phyloP scores from a whole-genome alignment of 2,113 vertebrate species.

The Eretmodus cyanostictus region DNA sequence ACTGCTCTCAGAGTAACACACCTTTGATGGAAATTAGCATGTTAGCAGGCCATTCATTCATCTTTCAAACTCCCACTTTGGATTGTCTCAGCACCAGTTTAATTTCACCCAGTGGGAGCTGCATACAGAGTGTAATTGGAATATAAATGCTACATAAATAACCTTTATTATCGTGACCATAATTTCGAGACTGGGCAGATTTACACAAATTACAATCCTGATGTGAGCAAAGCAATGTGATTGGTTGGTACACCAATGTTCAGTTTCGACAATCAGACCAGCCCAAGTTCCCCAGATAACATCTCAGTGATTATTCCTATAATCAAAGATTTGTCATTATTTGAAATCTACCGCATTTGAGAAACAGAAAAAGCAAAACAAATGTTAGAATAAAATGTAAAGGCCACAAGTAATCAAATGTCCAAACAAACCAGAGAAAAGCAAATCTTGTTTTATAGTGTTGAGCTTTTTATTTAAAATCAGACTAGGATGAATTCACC shows the following conservation, averaged over 20 bases:
- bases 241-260: not conserved
- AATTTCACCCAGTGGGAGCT: constrained; percentile 21
- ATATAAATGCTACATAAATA: constrained; percentile 3
- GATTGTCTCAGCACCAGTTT: not conserved
- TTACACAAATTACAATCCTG: not conserved
- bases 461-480: not conserved
- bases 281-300: not conserved
- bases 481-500: not conserved
- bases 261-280: not conserved
- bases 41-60: not conserved
- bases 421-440: not conserved
- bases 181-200: not conserved
- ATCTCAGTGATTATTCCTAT: not conserved
- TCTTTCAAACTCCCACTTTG: not conserved
- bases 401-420: not conserved
- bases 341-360: not conserved
- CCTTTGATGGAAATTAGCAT: not conserved
- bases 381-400: not conserved
- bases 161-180: constrained; percentile 3
- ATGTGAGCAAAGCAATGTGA: constrained; percentile 1
- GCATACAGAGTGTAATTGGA: not conserved
- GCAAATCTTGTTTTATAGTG: not conserved
- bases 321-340: not conserved
- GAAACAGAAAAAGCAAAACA: not conserved
- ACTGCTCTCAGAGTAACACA: not conserved